A percentile compares a stretch with the other conserved stretches of the same genome.
phyloP scores from a whole-genome alignment of 2,113 vertebrate genomes.

The Platycercus adscitus region DNA sequence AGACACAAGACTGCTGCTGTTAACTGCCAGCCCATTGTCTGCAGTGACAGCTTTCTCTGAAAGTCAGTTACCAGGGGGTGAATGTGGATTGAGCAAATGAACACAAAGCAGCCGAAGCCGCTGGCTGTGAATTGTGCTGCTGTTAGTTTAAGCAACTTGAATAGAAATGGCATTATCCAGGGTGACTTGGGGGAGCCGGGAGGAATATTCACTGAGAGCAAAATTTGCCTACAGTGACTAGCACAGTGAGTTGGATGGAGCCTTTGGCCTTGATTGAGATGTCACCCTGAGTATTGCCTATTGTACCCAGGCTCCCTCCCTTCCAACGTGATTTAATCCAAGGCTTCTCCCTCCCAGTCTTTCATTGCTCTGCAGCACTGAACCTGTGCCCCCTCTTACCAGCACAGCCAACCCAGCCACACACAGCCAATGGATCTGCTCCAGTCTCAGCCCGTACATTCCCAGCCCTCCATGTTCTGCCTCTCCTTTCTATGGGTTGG shows the following conservation, averaged over 20 bases:
- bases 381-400: neutral
- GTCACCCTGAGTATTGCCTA: neutral
- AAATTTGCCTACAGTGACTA: slow-evolving; percentile 19
- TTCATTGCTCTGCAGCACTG: neutral
- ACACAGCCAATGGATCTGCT: neutral
- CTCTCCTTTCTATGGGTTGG: neutral
- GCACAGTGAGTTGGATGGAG: neutral
- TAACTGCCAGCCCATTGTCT: slow-evolving; percentile 77
- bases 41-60: slow-evolving; percentile 67
- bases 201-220: slow-evolving; percentile 29
- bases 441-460: neutral
- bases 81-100: slow-evolving; percentile 66
- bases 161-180: slow-evolving; percentile 68
- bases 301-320: neutral
- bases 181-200: neutral
- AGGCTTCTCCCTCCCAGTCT: neutral
- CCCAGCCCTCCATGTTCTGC: neutral
- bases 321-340: neutral
- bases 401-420: neutral
- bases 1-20: slow-evolving; percentile 63
- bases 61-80: slow-evolving; percentile 63
- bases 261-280: slow-evolving; percentile 12
- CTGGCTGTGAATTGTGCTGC: slow-evolving; percentile 58
- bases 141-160: slow-evolving; percentile 74
- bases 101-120: slow-evolving; percentile 39